A percentile compares a stretch with the other conserved stretches of the same genome.
These are phyloP conservation scores for Cladopsammia gracilis DNA, from an alignment of 64 coral and sea anemone genomes.

Conservation along the genomic window DNA sequence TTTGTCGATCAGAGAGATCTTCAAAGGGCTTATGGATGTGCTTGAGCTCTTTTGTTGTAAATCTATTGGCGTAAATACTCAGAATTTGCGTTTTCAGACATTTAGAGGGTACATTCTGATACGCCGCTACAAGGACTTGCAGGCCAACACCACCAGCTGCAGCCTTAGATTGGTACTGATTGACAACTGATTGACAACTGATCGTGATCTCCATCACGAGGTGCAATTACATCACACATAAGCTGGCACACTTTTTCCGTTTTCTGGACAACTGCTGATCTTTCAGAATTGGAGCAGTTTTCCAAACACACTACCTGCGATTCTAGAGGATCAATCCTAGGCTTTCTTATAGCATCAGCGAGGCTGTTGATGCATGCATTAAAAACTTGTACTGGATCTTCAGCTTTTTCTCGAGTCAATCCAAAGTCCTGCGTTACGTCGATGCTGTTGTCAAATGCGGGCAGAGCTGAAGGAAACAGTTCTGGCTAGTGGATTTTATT, in stretches of 20 bases:
- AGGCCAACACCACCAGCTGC: not conserved
- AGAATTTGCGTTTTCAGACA: conserved; percentile 47
- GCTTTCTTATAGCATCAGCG: conserved; percentile 22
- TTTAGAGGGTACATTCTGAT: conserved; percentile 45
- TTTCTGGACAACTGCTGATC: not conserved
- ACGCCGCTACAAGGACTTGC: not conserved
- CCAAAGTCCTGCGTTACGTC: not conserved
- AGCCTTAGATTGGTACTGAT: not conserved
- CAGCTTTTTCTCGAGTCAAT: not conserved
- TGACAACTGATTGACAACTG: too few relatives aligned
- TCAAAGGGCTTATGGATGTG: too few relatives aligned
- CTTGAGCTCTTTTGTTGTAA: too few relatives aligned
- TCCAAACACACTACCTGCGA: too few relatives aligned
- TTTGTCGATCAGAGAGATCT: too few relatives aligned
- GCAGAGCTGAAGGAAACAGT: too few relatives aligned
- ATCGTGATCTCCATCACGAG: conserved; percentile 12
- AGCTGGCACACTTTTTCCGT: too few relatives aligned
- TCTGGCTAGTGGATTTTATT: too few relatives aligned
- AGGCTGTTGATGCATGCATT: too few relatives aligned
- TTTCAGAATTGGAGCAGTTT: too few relatives aligned
- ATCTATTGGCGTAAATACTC: too few relatives aligned
- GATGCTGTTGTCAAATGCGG: conserved; percentile 40
- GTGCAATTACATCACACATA: conserved; percentile 41
- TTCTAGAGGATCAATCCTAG: conserved; percentile 13
- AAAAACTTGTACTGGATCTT: too few relatives aligned